phyloP scores from a whole-genome alignment of 2,113 vertebrate species.

The Calonectris borealis region DNA sequence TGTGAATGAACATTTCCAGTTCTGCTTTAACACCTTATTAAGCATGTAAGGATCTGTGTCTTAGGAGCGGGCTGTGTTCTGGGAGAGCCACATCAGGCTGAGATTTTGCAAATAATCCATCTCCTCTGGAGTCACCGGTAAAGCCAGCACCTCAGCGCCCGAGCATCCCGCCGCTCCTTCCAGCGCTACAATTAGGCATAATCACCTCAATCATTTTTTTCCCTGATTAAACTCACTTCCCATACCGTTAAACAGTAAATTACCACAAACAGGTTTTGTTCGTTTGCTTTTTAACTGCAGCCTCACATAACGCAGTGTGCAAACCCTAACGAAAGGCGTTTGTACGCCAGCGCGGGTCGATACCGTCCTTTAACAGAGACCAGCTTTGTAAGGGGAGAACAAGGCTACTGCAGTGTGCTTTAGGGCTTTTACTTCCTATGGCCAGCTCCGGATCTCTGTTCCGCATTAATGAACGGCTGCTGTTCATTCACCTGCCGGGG shows the following conservation, averaged over 20 bases:
- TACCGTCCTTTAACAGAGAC: conserved; percentile 11
- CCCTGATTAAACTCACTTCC: background rate
- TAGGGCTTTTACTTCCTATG: conserved; percentile 19
- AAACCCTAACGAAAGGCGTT: conserved; percentile 22
- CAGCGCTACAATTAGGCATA: background rate
- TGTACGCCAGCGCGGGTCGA: background rate
- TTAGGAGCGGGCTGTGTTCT: background rate
- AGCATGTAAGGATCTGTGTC: background rate
- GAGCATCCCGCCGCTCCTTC: background rate
- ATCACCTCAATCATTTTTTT: background rate
- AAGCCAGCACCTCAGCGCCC: background rate
- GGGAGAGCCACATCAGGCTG: background rate
- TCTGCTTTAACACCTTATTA: conserved; percentile 34
- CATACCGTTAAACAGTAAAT: background rate
- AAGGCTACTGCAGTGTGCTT: conserved; percentile 40
- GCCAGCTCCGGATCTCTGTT: background rate
- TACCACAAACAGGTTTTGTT: background rate
- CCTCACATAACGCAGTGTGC: background rate
- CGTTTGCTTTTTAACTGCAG: background rate
- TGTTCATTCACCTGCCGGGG: background rate
- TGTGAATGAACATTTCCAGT: background rate
- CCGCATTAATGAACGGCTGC: conserved; percentile 31
- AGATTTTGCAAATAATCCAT: conserved; percentile 17
- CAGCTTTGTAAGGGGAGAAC: conserved; percentile 53
- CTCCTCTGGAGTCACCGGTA: rapidly evolving